Evolutionary conservation across 2,888 invertebrate species (phyloP).

Genomic region (Pseudococcus jackbeardsleyi): DNA sequence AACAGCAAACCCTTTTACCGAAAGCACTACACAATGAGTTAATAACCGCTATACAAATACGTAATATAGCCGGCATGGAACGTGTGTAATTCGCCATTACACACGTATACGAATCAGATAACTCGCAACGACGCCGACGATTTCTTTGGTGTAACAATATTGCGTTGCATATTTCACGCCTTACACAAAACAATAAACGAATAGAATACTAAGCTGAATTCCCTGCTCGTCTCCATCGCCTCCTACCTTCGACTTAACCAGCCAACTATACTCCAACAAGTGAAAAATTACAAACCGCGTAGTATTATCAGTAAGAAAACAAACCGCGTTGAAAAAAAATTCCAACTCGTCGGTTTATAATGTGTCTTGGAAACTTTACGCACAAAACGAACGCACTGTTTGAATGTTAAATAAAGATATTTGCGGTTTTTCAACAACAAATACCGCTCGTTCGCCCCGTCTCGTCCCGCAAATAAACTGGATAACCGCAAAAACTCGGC

Average conservation of each 20-base stretch:
- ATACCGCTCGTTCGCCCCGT: neutral
- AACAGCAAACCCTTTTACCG: neutral
- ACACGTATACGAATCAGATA: slow-evolving; percentile 4
- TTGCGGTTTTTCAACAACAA: neutral
- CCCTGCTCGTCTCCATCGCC: neutral
- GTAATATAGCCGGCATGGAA: neutral
- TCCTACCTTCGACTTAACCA: neutral
- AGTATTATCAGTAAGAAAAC: slow-evolving; percentile 1
- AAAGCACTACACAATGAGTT: slow-evolving; percentile 12
- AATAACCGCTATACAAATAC: neutral
- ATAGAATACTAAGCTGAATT: slow-evolving; percentile 11
- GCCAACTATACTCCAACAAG: neutral
- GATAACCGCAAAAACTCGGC: neutral
- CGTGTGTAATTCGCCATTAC: neutral
- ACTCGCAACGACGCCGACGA: neutral
- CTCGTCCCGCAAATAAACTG: neutral
- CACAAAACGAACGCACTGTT: slow-evolving; percentile 12
- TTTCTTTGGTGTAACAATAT: neutral
- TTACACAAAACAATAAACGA: slow-evolving; percentile 22
- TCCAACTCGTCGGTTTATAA: neutral
- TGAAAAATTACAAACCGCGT: neutral
- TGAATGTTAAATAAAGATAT: slow-evolving; percentile 33
- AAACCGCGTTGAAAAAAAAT: neutral
- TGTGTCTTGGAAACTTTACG: slow-evolving; percentile 18
- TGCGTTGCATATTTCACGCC: slow-evolving; percentile 1